Evolutionary conservation across 2,888 invertebrate species (phyloP).

Genomic region (Ophraella communa): DNA sequence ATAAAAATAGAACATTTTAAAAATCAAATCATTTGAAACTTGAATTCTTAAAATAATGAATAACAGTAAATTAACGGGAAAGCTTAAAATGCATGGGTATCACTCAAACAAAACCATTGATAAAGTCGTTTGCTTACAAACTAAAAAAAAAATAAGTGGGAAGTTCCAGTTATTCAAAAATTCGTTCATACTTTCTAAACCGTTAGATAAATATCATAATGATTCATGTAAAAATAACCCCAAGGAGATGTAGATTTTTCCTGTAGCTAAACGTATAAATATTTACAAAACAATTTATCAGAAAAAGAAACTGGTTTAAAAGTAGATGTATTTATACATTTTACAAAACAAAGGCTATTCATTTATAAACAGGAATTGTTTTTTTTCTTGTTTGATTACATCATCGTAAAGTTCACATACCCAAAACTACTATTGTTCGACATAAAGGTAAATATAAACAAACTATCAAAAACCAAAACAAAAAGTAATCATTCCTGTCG

Average conservation of each 20-base stretch:
- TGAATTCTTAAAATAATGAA: too few relatives aligned
- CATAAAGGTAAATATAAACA: conserved; percentile 1
- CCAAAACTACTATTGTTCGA: neutral
- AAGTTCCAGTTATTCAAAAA: neutral
- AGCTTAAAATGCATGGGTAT: too few relatives aligned
- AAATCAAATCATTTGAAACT: too few relatives aligned
- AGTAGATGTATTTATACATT: too few relatives aligned
- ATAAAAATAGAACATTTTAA: too few relatives aligned
- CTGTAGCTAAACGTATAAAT: neutral
- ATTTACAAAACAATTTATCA: neutral
- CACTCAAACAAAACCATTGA: too few relatives aligned
- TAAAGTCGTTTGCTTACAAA: too few relatives aligned
- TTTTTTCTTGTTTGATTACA: neutral
- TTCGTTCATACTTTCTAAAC: neutral
- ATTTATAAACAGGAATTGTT: neutral
- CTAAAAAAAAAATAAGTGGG: neutral
- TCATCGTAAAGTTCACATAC: conserved; percentile 9
- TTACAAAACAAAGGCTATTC: too few relatives aligned
- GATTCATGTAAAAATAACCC: neutral
- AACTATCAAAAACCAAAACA: neutral
- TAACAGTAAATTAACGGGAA: too few relatives aligned
- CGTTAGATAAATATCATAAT: neutral
- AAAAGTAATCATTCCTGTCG: too few relatives aligned
- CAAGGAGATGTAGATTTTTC: too few relatives aligned
- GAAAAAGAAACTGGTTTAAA: too few relatives aligned